These are phyloP conservation scores for Trichogramma pretiosum DNA, from an alignment of 1,140 invertebrate species.

Conservation along the genomic window DNA sequence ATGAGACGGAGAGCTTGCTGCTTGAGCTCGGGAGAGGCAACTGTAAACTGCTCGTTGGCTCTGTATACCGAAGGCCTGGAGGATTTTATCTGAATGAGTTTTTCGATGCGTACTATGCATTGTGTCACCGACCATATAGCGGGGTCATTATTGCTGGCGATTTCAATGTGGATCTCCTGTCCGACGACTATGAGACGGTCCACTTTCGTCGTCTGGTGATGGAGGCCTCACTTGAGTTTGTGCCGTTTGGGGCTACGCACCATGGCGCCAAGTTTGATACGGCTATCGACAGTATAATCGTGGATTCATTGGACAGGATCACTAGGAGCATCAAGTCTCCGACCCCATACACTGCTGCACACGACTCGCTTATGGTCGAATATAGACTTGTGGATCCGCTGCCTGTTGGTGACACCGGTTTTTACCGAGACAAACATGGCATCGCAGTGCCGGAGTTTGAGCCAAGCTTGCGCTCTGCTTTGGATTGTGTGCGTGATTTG, in stretches of 20 bases:
- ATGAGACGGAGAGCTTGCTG: background rate
- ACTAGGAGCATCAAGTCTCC: background rate
- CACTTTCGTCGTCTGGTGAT: too few relatives aligned
- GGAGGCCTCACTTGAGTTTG: too few relatives aligned
- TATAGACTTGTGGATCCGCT: background rate
- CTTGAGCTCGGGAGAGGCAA: background rate
- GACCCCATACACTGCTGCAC: background rate
- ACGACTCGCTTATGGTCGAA: background rate
- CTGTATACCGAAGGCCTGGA: background rate
- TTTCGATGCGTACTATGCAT: too few relatives aligned
- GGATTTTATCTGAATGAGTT: background rate
- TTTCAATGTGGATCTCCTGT: too few relatives aligned
- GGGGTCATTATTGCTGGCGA: too few relatives aligned
- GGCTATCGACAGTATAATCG: too few relatives aligned
- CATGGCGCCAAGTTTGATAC: too few relatives aligned
- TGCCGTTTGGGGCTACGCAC: too few relatives aligned
- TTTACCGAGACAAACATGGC: background rate
- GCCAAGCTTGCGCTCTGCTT: background rate
- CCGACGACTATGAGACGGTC: too few relatives aligned
- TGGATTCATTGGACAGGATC: background rate
- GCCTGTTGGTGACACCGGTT: background rate
- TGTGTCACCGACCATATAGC: too few relatives aligned
- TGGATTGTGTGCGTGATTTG: background rate
- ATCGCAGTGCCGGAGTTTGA: background rate
- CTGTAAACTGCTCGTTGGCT: background rate